Evolutionary conservation across 2,888 invertebrate species (phyloP), one percentile per base, ranked within the genome.

Genomic region (Ischnus inquisitorius): DNA sequence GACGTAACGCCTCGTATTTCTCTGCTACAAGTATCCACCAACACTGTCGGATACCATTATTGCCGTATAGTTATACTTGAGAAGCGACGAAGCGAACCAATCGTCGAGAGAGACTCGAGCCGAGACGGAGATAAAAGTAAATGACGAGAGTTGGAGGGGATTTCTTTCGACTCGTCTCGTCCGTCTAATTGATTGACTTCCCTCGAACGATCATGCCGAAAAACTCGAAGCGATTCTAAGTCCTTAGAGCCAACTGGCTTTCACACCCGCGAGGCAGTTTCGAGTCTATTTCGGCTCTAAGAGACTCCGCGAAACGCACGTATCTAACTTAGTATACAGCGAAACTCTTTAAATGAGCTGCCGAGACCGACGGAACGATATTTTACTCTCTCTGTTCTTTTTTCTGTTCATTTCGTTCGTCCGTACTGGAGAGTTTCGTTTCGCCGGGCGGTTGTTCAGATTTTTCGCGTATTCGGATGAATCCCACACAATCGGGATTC

Each of bases 191-290:
- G 57, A 76, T 71, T 39, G 16, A 28, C 57, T 75, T 54, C 69
- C 46, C 64, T 41, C 75, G 22, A 74, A 62, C 60, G 75, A 81
- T 64, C 48, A 39, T 79, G 57, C 39, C 25, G 75, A 71, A 74
- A 72, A 67, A 77, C 62, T 67, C 62, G 28, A 46, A 54, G 64
- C 43, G 39, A 64, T 79, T 76, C 65, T 76, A 71, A 83, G 79
- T 71, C 77, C 71, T 28, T 75, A 75, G 14, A 77, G 65, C 82
- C 69, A 67, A 76, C 82, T 82, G 83, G 84, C 89, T 89, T 88
- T 89, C 88, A 87, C 88, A 87, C 85, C 88, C 88, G 78, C 80
- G 74, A 86, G 88, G 83, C 87, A 69, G 85, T 82, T 80, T 84
- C 86, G 69, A 81, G 84, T 85, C 81, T 80, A 80, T 84, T 76